Percentiles rank a stretch among this genome's conserved stretches.
These are phyloP conservation scores for Drosophila leontia DNA, from an alignment of 1,140 invertebrate species.

Conservation along the genomic window DNA sequence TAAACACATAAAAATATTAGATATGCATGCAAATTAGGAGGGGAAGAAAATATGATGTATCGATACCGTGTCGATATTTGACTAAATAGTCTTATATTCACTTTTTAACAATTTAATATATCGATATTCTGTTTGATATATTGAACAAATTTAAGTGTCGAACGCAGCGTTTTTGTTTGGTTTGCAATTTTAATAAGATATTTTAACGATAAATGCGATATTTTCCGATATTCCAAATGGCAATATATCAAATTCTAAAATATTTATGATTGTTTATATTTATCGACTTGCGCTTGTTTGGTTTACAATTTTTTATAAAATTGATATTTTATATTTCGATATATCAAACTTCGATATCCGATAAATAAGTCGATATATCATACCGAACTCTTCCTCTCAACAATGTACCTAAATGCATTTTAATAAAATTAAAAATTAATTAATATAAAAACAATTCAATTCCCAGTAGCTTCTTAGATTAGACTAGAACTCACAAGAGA, in stretches of 20 bases:
- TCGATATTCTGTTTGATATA: background rate
- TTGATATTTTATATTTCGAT: background rate
- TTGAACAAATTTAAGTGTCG: background rate
- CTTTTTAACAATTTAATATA: background rate
- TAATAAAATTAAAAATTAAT: background rate
- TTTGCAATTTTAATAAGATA: too few species aligned
- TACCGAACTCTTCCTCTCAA: background rate
- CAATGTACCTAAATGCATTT: constrained; percentile 1
- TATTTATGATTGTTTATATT: too few species aligned
- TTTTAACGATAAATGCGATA: too few species aligned
- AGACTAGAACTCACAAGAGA: constrained; percentile 11
- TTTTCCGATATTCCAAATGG: too few species aligned
- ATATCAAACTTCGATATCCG: background rate
- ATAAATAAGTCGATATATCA: background rate
- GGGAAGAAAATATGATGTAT: background rate
- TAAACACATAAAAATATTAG: constrained; percentile 2
- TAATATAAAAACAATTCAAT: constrained; percentile 13
- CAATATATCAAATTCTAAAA: too few species aligned
- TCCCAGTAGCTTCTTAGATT: constrained; percentile 49
- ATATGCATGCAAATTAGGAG: constrained; percentile 16
- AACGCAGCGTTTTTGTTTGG: too few species aligned
- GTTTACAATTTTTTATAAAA: too few species aligned
- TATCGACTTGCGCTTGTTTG: too few species aligned
- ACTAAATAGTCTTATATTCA: background rate
- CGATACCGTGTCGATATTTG: background rate